A percentile compares a stretch with the other conserved stretches of the same genome.
Evolutionary conservation across 1,140 invertebrate species (phyloP).

Genomic region (Hyles euphorbiae): DNA sequence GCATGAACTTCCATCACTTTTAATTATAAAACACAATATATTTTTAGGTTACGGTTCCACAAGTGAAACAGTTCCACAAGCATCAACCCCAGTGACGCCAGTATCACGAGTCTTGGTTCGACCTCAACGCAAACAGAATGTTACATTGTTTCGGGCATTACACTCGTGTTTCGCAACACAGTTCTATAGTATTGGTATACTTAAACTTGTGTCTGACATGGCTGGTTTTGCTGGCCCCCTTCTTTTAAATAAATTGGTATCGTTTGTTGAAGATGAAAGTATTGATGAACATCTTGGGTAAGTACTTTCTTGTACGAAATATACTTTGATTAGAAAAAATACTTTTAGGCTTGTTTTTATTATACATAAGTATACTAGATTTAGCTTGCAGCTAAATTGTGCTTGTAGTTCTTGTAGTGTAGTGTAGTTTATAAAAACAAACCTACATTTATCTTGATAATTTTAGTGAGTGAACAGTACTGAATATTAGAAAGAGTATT

Average conservation of each 20-base stretch:
- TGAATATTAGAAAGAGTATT: too few relatives aligned
- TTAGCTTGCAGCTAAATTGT: too few relatives aligned
- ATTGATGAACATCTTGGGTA: conserved; percentile 80
- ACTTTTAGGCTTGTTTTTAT: too few relatives aligned
- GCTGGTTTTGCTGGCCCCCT: conserved; percentile 92
- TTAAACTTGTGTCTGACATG: conserved; percentile 90
- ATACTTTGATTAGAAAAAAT: too few relatives aligned
- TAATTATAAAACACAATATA: background rate
- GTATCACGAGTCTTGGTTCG: conserved; percentile 49
- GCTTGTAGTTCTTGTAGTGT: too few relatives aligned
- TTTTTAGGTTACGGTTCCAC: conserved; percentile 56
- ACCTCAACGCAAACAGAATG: conserved; percentile 65
- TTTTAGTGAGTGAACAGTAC: too few relatives aligned
- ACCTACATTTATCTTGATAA: too few relatives aligned
- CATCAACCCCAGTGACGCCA: conserved; percentile 54
- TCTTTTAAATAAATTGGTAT: conserved; percentile 88
- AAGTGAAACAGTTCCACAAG: conserved; percentile 42
- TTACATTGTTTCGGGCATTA: conserved; percentile 84
- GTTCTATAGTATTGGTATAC: conserved; percentile 92
- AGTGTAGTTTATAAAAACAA: too few relatives aligned
- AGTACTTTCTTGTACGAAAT: conserved; percentile 8
- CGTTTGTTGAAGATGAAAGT: conserved; percentile 85
- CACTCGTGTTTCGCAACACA: conserved; percentile 89
- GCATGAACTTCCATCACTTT: background rate
- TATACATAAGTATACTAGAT: too few relatives aligned